phyloP scores from a whole-genome alignment of 1,140 invertebrate genomes.

The Goniozus legneri region DNA sequence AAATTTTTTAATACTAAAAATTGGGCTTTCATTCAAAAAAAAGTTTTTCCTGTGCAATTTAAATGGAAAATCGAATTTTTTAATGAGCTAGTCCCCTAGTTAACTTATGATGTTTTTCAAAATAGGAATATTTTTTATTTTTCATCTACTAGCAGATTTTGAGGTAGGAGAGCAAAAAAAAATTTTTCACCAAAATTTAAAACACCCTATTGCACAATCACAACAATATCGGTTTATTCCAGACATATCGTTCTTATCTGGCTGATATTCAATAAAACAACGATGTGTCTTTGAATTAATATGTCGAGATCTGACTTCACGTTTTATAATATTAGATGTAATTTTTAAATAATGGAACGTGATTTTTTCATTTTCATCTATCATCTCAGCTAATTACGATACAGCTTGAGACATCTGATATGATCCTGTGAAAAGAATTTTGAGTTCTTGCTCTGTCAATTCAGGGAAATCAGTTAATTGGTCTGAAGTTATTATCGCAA shows the following conservation, averaged over 20 bases:
- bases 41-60: too few species aligned
- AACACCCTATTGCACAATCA: constrained; percentile 13
- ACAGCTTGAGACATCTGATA: constrained; percentile 8
- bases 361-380: background rate
- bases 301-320: constrained; percentile 18
- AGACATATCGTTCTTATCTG: constrained; percentile 6
- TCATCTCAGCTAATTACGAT: constrained; percentile 7
- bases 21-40: too few species aligned
- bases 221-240: constrained; percentile 14
- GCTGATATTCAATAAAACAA: constrained; percentile 16
- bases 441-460: background rate
- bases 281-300: constrained; percentile 12
- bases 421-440: constrained; percentile 5
- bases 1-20: too few species aligned
- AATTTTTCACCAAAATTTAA: too few species aligned
- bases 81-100: too few species aligned
- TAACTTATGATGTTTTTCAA: too few species aligned
- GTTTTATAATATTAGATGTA: constrained; percentile 9
- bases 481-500: background rate
- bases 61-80: too few species aligned
- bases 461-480: constrained; percentile 1
- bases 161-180: too few species aligned
- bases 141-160: too few species aligned
- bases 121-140: too few species aligned
- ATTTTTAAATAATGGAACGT: background rate